Base-by-base conservation (phyloP, 2,797 vertebrate species). In the Pangasius macronema region DNA sequence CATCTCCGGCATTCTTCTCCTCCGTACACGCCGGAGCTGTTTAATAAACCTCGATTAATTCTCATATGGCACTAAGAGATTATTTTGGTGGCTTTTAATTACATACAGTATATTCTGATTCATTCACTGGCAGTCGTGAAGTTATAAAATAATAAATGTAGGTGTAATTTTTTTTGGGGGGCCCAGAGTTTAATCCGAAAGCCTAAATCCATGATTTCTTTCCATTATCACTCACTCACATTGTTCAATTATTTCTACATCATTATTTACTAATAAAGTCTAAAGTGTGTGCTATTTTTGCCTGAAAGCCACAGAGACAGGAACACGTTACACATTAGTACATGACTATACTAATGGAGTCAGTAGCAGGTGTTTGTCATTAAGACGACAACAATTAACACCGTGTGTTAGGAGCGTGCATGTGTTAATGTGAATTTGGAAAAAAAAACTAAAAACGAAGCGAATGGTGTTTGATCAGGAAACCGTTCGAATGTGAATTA, bases 1-100 rank as follows among this genome's bases (percentile, higher is more conserved):
- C 82, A 82, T 87, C 84, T 86, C 65, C 82, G 88, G 89, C 93
- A 92, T 93, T 88, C 89, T 82, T 87, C 87, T 89, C 89, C 86
- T 88, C 92, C 90, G 89, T 93, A 91, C 89, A 90, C 91, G 90
- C 93, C 93, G 87, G 93, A 94, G 92, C 86, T 91, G 90, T 94
- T 93, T 94, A 94, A 93, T 94, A 94, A 94, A 94, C 91, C 86
- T 67, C 90, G 90, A 93, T 94, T 94, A 93, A 93, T 94, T 91
- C 89, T 91, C 90, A 84, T 89, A 90, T 90, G 87, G 88, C 91
- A 83, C 59, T 87, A 91, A 91, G 91, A 94, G 92, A 93, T 92
- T 92, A 93, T 92, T 94, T 90, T 92, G 93, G 88, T 87, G 87
- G 90, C 92, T 87, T 84, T 93, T 95, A 94, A 95, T 95, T 93